These are phyloP conservation scores for Tachypleus tridentatus DNA, from an alignment of 1,140 invertebrate genomes.

Conservation along the genomic window DNA sequence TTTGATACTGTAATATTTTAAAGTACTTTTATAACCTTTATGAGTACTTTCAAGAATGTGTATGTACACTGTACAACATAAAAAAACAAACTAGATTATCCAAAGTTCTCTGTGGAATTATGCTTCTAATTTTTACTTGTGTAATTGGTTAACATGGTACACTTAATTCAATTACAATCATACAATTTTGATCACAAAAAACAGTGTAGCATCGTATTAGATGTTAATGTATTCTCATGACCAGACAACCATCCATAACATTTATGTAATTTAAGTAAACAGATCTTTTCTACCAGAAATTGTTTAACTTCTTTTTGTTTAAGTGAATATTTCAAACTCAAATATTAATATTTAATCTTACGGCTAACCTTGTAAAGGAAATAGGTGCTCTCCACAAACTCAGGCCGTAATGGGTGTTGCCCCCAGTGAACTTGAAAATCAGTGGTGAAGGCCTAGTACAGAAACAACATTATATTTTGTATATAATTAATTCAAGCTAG, in stretches of 20 bases:
- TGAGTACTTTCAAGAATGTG: too few species aligned
- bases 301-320: neutral
- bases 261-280: slow-evolving; percentile 89
- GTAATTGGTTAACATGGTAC: too few species aligned
- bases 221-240: too few species aligned
- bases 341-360: slow-evolving; percentile 5
- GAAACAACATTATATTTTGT: neutral
- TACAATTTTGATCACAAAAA: slow-evolving; percentile 52
- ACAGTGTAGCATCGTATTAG: slow-evolving; percentile 61
- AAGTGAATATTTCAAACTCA: neutral
- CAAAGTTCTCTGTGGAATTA: too few species aligned
- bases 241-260: slow-evolving; percentile 77
- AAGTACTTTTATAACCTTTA: too few species aligned
- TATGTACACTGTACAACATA: too few species aligned
- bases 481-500: too few species aligned
- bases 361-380: slow-evolving; percentile 62
- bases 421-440: slow-evolving; percentile 96
- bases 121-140: too few species aligned
- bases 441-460: slow-evolving; percentile 66
- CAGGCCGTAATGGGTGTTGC: slow-evolving; percentile 89
- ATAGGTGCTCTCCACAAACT: slow-evolving; percentile 97
- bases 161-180: too few species aligned
- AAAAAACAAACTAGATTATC: too few species aligned
- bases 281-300: slow-evolving; percentile 72
- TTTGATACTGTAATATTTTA: too few species aligned